Percentiles rank a stretch among this genome's conserved stretches.
Evolutionary conservation across 2,113 vertebrate species (phyloP).

Genomic region (Polypterus bichir): DNA sequence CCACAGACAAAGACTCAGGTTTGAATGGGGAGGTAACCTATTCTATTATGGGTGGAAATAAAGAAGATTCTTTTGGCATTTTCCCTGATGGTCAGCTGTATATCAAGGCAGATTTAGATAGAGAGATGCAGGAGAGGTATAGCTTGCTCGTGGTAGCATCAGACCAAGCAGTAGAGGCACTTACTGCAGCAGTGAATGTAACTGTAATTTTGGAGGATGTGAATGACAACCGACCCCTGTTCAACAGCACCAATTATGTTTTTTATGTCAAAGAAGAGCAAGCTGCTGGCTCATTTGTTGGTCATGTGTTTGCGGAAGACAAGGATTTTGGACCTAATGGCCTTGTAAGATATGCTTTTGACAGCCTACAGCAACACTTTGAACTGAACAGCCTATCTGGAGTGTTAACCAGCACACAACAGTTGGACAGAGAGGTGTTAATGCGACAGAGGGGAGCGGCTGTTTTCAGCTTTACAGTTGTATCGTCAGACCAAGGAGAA

Average conservation of each 20-base stretch:
- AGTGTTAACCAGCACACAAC: slow-evolving; percentile 69
- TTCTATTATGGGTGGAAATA: slow-evolving; percentile 74
- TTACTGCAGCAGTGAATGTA: slow-evolving; percentile 78
- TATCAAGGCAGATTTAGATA: slow-evolving; percentile 86
- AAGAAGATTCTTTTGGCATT: slow-evolving; percentile 79
- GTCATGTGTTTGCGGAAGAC: slow-evolving; percentile 75
- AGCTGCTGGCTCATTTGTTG: slow-evolving; percentile 66
- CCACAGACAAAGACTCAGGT: slow-evolving; percentile 83
- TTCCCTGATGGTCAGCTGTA: slow-evolving; percentile 94
- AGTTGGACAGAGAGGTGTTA: slow-evolving; percentile 81
- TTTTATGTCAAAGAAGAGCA: slow-evolving; percentile 91
- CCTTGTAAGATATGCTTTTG: slow-evolving; percentile 81
- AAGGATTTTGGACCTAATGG: slow-evolving; percentile 85
- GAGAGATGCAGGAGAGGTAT: slow-evolving; percentile 83
- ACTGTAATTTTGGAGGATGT: slow-evolving; percentile 82
- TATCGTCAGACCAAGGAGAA: slow-evolving; percentile 82
- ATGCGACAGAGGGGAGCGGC: slow-evolving; percentile 80
- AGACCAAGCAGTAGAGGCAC: slow-evolving; percentile 80
- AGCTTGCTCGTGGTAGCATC: slow-evolving; percentile 69
- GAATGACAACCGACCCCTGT: slow-evolving; percentile 90
- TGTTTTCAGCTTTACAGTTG: slow-evolving; percentile 72
- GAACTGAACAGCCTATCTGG: slow-evolving; percentile 77
- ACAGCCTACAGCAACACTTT: slow-evolving; percentile 75
- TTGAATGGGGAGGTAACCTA: slow-evolving; percentile 87
- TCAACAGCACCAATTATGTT: slow-evolving; percentile 91